phyloP scores from a whole-genome alignment of 2,888 invertebrate genomes.

The Tenthredo distinguenda region DNA sequence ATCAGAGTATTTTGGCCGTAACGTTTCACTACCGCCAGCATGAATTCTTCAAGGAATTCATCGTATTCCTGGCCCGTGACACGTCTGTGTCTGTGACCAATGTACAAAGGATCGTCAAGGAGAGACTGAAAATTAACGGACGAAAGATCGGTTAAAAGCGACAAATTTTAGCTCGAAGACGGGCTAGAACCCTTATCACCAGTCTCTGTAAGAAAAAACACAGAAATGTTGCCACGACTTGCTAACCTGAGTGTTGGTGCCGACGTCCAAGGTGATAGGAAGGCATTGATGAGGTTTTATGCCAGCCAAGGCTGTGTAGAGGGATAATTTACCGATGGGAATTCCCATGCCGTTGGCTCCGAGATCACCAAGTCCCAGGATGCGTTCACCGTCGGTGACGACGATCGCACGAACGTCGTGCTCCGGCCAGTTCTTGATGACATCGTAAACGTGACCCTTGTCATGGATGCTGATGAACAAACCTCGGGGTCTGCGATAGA shows the following conservation, averaged over 20 bases:
- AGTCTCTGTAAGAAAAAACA: neutral
- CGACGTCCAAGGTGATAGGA: constrained; percentile 96
- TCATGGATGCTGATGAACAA: constrained; percentile 98
- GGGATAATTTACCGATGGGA: constrained; percentile 96
- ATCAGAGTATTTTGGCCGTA: constrained; percentile 93
- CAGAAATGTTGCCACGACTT: neutral
- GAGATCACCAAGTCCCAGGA: constrained; percentile 97
- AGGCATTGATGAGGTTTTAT: constrained; percentile 97
- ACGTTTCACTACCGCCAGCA: constrained; percentile 92
- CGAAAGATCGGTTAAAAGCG: neutral
- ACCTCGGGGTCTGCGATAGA: constrained; percentile 94
- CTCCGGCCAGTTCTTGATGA: constrained; percentile 97
- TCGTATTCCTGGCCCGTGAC: constrained; percentile 93
- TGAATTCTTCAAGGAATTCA: constrained; percentile 97
- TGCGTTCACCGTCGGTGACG: constrained; percentile 99
- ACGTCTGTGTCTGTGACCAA: constrained; percentile 93
- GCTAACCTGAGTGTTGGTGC: constrained; percentile 89
- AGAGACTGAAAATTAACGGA: constrained; percentile 81
- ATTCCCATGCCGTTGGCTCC: constrained; percentile 99
- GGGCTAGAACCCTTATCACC: neutral
- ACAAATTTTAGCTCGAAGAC: neutral
- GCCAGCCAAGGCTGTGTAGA: constrained; percentile 98
- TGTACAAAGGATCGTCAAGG: constrained; percentile 96
- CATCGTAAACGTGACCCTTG: constrained; percentile 95
- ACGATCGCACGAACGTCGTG: constrained; percentile 92